A percentile compares a stretch with the other conserved stretches of the same genome.
Conservation (phyloP, 1,140 invertebrate species). For the Hyphantria cunea region DNA sequence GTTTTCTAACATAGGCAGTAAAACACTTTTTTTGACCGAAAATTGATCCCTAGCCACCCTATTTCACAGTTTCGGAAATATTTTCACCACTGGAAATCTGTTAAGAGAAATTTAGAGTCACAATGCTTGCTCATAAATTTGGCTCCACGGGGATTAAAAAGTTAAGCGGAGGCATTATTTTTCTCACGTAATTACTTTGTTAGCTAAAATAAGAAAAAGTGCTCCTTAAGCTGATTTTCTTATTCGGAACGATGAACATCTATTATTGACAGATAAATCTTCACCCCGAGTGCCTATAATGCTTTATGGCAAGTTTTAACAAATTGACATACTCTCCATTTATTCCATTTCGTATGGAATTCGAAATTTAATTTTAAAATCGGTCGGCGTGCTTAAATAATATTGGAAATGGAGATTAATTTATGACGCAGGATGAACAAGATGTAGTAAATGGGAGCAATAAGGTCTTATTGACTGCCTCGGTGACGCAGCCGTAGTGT, state of each 20-base stretch:
- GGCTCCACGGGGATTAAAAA: constrained; percentile 34
- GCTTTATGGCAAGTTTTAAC: background rate
- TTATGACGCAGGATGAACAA: too few species aligned
- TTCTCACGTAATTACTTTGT: constrained; percentile 39
- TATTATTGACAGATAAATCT: constrained; percentile 32
- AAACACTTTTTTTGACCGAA: constrained; percentile 2
- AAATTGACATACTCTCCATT: constrained; percentile 1
- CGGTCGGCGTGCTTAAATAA: too few species aligned
- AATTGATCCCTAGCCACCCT: constrained; percentile 20
- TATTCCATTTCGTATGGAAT: background rate
- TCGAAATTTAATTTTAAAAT: too few species aligned
- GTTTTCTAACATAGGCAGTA: constrained; percentile 8
- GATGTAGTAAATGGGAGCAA: too few species aligned
- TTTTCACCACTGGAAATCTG: constrained; percentile 15
- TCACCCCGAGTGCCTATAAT: too few species aligned
- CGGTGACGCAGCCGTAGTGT: too few species aligned
- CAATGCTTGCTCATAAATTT: constrained; percentile 35
- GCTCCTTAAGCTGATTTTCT: constrained; percentile 34
- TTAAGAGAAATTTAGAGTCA: constrained; percentile 37
- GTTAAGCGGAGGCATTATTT: constrained; percentile 37
- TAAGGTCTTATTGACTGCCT: too few species aligned
- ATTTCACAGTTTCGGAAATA: constrained; percentile 29
- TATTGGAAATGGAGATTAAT: too few species aligned
- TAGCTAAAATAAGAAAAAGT: constrained; percentile 28
- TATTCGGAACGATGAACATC: constrained; percentile 20